Evolutionary conservation across 2,888 invertebrate species (phyloP).

Genomic region (Nesidiocoris tenuis): DNA sequence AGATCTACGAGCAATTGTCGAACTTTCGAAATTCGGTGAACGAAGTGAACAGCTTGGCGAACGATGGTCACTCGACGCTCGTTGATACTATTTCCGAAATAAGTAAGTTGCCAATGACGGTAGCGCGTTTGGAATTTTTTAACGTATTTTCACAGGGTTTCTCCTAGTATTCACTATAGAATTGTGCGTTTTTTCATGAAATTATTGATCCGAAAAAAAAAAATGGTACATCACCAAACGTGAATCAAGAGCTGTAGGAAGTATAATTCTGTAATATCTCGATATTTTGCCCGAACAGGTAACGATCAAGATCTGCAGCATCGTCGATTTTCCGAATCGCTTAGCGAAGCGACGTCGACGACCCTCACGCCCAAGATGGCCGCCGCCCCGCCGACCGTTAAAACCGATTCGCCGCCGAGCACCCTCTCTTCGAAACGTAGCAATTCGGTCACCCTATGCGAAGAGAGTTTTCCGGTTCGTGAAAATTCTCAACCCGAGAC

Average conservation of each 20-base stretch:
- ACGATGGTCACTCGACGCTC: constrained; percentile 51
- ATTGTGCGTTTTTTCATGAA: too few species aligned
- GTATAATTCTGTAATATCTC: too few species aligned
- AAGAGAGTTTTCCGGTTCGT: constrained; percentile 1
- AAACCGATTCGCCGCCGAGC: constrained; percentile 20
- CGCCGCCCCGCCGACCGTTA: not conserved
- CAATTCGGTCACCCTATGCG: not conserved
- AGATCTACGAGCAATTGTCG: constrained; percentile 72
- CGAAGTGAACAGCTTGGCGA: constrained; percentile 67
- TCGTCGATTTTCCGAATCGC: not conserved
- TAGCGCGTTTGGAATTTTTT: too few species aligned
- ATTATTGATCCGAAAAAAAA: too few species aligned
- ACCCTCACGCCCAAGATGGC: not conserved
- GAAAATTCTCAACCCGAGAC: not conserved
- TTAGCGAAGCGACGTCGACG: not conserved
- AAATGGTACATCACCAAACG: too few species aligned
- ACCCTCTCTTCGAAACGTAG: constrained; percentile 8
- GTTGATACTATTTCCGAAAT: not conserved
- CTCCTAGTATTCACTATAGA: too few species aligned
- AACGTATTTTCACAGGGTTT: too few species aligned
- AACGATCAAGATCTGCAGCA: constrained; percentile 12
- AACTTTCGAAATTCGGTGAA: constrained; percentile 71
- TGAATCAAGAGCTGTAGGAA: too few species aligned
- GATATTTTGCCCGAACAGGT: too few species aligned
- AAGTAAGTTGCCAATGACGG: not conserved